Percentiles rank a stretch among this genome's conserved stretches.
phyloP scores from a whole-genome alignment of 2,888 invertebrate genomes.

The Ditylenchus weischeri region DNA sequence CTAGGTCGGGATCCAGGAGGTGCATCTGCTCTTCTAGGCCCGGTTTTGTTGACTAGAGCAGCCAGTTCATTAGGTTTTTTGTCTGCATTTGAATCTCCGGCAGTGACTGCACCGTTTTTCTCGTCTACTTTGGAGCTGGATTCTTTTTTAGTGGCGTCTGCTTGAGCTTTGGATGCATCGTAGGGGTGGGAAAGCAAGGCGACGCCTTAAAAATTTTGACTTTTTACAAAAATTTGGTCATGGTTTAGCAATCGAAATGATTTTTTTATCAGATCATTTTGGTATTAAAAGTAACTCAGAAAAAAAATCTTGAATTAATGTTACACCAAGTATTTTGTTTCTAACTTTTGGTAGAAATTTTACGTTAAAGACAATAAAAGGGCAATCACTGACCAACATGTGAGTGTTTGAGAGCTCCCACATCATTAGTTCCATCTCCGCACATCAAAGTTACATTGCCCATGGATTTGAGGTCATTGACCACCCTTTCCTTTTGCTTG shows the following conservation, averaged over 20 bases:
- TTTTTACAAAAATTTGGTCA: too few species aligned
- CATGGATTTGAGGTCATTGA: slow-evolving; percentile 79
- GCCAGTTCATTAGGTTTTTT: slow-evolving; percentile 31
- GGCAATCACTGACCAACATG: slow-evolving; percentile 69
- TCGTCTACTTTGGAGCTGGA: slow-evolving; percentile 27
- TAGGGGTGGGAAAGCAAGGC: slow-evolving; percentile 57
- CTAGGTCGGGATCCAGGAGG: slow-evolving; percentile 26
- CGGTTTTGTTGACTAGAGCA: slow-evolving; percentile 10
- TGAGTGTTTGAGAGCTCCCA: slow-evolving; percentile 96
- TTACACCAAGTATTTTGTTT: background rate
- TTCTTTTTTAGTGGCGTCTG: slow-evolving; percentile 18
- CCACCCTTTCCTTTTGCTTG: slow-evolving; percentile 93
- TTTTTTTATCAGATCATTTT: too few species aligned
- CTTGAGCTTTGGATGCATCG: slow-evolving; percentile 41
- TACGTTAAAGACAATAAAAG: background rate
- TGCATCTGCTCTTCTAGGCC: slow-evolving; percentile 30
- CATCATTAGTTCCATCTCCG: slow-evolving; percentile 99
- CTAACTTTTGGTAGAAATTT: background rate
- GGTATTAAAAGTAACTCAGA: too few species aligned
- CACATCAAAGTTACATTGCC: slow-evolving; percentile 95
- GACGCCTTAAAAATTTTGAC: slow-evolving; percentile 41
- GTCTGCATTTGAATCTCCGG: slow-evolving; percentile 17
- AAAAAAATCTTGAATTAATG: background rate
- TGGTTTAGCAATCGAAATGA: too few species aligned
- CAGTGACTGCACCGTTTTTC: slow-evolving; percentile 9